Conservation (phyloP, 92 coral and sea anemone species). For the Porites lobata region DNA sequence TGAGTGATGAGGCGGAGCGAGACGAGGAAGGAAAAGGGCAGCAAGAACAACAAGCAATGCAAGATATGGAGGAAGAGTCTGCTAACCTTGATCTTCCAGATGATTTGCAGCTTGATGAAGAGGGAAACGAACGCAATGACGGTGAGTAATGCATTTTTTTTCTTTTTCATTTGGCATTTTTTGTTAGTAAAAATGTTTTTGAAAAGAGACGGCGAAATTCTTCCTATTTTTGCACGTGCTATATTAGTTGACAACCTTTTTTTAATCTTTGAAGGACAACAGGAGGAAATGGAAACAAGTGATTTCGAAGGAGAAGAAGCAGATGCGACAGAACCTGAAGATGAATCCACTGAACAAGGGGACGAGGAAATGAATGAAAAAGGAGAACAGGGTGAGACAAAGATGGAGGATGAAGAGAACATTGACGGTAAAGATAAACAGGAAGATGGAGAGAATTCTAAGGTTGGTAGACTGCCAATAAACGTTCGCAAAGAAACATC, state of each 20-base stretch:
- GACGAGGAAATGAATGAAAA: constrained; percentile 33
- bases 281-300: constrained; percentile 42
- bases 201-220: no score
- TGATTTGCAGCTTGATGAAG: constrained; percentile 85
- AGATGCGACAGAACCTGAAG: constrained; percentile 59
- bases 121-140: constrained; percentile 40
- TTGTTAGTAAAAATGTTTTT: no score
- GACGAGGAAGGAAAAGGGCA: constrained; percentile 64
- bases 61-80: constrained; percentile 55
- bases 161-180: no score
- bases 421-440: constrained; percentile 37
- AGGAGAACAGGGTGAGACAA: constrained; percentile 27
- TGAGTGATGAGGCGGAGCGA: constrained; percentile 78
- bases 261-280: constrained; percentile 20
- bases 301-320: constrained; percentile 35
- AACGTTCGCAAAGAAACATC: no score
- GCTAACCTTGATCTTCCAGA: constrained; percentile 86
- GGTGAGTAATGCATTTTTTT: constrained; percentile 24
- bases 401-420: constrained; percentile 13
- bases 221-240: no score
- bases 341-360: constrained; percentile 18
- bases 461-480: constrained; percentile 14
- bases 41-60: constrained; percentile 53
- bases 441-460: constrained; percentile 64
- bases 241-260: no score